phyloP scores from a whole-genome alignment of 2,888 invertebrate genomes.

The Thymelicus sylvestris region DNA sequence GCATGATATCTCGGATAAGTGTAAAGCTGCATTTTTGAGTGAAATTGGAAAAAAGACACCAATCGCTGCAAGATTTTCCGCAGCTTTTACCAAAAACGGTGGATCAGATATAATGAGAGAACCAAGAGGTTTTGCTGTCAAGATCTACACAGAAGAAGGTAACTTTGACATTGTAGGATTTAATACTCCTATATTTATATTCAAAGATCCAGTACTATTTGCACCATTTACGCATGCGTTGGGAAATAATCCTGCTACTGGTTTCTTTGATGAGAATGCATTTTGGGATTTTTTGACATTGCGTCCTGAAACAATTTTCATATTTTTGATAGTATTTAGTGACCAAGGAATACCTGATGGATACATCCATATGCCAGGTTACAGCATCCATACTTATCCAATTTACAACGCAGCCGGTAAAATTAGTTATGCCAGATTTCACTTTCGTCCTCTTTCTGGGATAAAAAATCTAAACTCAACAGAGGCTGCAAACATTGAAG shows the following conservation, averaged over 20 bases:
- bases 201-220: conserved; percentile 82
- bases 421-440: not conserved
- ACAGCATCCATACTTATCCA: conserved; percentile 84
- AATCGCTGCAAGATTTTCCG: conserved; percentile 91
- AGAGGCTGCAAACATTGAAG: conserved; percentile 2
- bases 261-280: conserved; percentile 59
- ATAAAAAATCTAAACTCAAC: conserved; percentile 5
- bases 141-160: conserved; percentile 95
- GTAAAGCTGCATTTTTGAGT: conserved; percentile 90
- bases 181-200: conserved; percentile 91
- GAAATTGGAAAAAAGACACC: conserved; percentile 90
- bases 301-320: conserved; percentile 88
- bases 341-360: conserved; percentile 96
- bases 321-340: conserved; percentile 90
- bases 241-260: conserved; percentile 83
- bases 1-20: conserved; percentile 90
- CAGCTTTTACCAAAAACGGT: conserved; percentile 89
- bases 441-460: conserved; percentile 2
- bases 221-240: conserved; percentile 80
- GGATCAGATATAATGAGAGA: conserved; percentile 94
- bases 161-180: conserved; percentile 96
- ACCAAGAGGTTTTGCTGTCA: conserved; percentile 94
- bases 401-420: conserved; percentile 9
- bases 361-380: conserved; percentile 94
- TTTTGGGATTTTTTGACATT: conserved; percentile 81